Base-by-base conservation (phyloP, 2,797 vertebrate genomes). In the Gobio occitaniae region DNA sequence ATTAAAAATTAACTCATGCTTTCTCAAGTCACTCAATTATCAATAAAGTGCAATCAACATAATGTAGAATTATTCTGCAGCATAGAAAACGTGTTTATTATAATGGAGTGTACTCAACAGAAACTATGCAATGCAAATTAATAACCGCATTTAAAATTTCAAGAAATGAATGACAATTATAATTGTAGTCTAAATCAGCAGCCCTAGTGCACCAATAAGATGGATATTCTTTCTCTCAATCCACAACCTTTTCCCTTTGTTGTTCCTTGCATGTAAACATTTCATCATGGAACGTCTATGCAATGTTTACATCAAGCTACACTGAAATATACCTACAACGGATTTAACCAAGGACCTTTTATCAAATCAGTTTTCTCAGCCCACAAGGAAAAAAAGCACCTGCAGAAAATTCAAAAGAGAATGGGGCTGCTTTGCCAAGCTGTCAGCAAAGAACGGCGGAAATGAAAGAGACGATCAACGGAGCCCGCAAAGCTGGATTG, bases 291-390 rank as follows among this genome's bases (percentile, higher is more conserved):
- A 85, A 77, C 78, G 77, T 61, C 76, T 61, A 82, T 54, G 65
- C 70, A 82, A 86, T 75, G 84, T 88, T 84, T 86, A 87, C 86
- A 84, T 80, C 78, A 87, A 85, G 72, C 82, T 50, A 54, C 68
- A 48, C 70, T 71, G 71, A 79, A 79, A 86, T 87, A 76, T 86
- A 83, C 72, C 75, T 11, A 75, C 38, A 21, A 69, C 29, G 36
- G 81, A 78, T 84, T 84, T 69, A 80, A 75, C 70, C 52, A 47
- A 84, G 65, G 41, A 70, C 66, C 68, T 84, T 83, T 72, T 66
- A 87, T 89, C 56, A 81, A 80, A 85, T 78, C 63, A n/a, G 61
- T 54, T 83, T 66, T 82, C 48, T 88, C 70, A 84, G 74, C 77
- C 78, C 61, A 81, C 44, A 2, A 21, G 8, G 8, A 8, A n/a